Conservation (phyloP, 2,797 vertebrate species). For the Syncerus caffer region DNA sequence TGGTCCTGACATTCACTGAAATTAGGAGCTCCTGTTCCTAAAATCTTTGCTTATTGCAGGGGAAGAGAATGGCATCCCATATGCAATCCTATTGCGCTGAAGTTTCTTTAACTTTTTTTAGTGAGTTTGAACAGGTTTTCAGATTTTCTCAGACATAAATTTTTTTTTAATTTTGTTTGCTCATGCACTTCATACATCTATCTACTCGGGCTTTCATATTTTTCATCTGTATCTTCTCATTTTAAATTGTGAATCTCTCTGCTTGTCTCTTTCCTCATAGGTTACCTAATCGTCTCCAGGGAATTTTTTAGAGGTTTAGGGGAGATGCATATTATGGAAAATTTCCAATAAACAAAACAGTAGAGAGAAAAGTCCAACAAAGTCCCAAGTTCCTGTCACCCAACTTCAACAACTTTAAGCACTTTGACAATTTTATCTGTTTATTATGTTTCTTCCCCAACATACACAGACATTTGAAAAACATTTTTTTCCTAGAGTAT, state of each 20-base stretch:
- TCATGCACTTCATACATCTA: background rate
- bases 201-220: background rate
- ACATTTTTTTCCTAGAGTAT: background rate
- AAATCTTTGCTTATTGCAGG: background rate
- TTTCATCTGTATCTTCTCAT: constrained; percentile 4
- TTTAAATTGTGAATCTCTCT: background rate
- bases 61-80: background rate
- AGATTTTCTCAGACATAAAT: background rate
- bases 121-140: background rate
- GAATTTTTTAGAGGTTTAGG: background rate
- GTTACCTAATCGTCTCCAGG: background rate
- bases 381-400: background rate
- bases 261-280: background rate
- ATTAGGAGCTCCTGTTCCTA: background rate
- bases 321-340: background rate
- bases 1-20: background rate
- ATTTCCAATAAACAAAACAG: background rate
- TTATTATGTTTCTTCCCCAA: background rate
- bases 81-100: background rate
- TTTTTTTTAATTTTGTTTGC: background rate
- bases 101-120: background rate
- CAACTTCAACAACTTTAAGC: background rate
- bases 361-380: background rate
- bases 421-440: background rate
- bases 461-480: background rate